phyloP scores from a whole-genome alignment of 37 sponge, comb jelly and placozoan genomes.

The Crambe crambe region DNA sequence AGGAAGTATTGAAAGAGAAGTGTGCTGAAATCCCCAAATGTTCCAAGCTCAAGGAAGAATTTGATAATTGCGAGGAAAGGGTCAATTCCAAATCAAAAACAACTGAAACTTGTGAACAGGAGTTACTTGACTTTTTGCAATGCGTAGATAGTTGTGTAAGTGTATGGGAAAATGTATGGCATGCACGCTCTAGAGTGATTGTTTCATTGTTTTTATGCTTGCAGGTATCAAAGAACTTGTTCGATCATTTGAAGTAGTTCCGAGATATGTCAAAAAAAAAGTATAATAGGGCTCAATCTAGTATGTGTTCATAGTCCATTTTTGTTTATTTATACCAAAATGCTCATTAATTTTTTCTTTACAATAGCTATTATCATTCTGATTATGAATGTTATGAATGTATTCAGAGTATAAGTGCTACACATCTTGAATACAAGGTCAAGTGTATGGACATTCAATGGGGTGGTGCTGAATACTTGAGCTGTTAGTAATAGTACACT shows the following conservation, averaged over 20 bases:
- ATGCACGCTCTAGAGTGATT: too few relatives aligned
- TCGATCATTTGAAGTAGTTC: constrained; percentile 55
- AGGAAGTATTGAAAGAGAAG: constrained; percentile 81
- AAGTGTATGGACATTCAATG: too few relatives aligned
- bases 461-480: too few relatives aligned
- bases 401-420: too few relatives aligned
- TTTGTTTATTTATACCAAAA: not conserved
- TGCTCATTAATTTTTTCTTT: too few relatives aligned
- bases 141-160: constrained; percentile 95
- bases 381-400: too few relatives aligned
- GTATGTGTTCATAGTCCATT: not conserved
- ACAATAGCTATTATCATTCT: not conserved
- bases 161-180: not conserved
- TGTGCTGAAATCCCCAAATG: constrained; percentile 74
- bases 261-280: not conserved
- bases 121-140: constrained; percentile 89
- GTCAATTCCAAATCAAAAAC: constrained; percentile 71
- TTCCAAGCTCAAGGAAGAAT: constrained; percentile 46
- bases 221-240: constrained; percentile 75
- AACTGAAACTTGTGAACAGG: constrained; percentile 81
- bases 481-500: constrained; percentile 82
- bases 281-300: not conserved
- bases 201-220: not conserved
- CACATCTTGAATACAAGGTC: too few relatives aligned
- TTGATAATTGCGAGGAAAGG: constrained; percentile 80